Conservation (phyloP, 2,113 vertebrate species). For the Melanostigma gelatinosum region DNA sequence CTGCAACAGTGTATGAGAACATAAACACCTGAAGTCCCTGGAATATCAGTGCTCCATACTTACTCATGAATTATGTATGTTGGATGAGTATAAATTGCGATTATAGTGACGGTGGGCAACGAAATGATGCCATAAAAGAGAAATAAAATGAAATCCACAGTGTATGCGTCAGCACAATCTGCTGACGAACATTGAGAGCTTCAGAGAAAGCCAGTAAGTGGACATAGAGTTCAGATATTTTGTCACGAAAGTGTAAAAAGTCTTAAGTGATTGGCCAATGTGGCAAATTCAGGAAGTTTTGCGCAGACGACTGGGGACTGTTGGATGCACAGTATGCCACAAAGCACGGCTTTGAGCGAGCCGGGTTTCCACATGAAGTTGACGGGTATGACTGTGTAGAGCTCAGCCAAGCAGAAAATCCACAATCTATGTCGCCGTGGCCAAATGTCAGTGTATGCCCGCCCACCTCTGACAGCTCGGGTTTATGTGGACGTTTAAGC, state of each 20-base stretch:
- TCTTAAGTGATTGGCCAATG: not conserved
- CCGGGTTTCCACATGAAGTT: slow-evolving; percentile 3
- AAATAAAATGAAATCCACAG: not conserved
- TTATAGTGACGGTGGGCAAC: not conserved
- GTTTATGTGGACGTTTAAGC: slow-evolving; percentile 82
- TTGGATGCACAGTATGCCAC: not conserved
- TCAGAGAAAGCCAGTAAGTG: not conserved
- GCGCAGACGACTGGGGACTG: not conserved
- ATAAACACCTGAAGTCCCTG: not conserved
- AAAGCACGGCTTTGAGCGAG: not conserved
- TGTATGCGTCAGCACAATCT: not conserved
- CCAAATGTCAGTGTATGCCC: slow-evolving; percentile 60
- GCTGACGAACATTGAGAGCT: not conserved
- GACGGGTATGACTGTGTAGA: not conserved
- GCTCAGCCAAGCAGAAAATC: slow-evolving; percentile 57
- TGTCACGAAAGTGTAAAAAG: not conserved
- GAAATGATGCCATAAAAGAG: not conserved
- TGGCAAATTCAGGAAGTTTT: not conserved
- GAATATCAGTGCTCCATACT: not conserved
- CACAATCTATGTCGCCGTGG: slow-evolving; percentile 52
- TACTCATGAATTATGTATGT: not conserved
- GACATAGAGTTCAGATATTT: not conserved
- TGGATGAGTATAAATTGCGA: not conserved
- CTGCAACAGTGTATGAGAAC: not conserved
- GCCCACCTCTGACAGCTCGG: slow-evolving; percentile 79